Base-by-base conservation (phyloP, 2,797 vertebrate species). In the Calcarius lapponicus region DNA sequence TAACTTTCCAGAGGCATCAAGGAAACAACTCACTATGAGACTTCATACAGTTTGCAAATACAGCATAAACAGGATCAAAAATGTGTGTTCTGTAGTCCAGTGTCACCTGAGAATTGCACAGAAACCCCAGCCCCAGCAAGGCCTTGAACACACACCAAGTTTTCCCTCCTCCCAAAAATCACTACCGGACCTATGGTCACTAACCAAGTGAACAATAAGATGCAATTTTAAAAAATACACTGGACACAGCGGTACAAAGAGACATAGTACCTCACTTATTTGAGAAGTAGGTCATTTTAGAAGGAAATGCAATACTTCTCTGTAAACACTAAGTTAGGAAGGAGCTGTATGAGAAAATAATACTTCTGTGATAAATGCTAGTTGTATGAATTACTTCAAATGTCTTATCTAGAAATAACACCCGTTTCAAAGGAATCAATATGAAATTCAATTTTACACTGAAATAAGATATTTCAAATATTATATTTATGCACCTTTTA, bases 1-100 rank as follows among this genome's bases (percentile, higher is more conserved):
- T 80, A 97, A 95, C 86, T 97, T 96, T 76, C 82, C 88, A 69
- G 78, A 93, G 53, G 90, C 96, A 96, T 95, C 92, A 95, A 58
- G 87, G 87, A 94, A 97, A 95, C 92, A 96, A 97, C 89, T 73
- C 22, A 25, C 92, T 95, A 21, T 43, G 86, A 95, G 93, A 86
- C 82, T 96, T 96, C 92, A 89, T 50, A 83, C 22, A 70, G 54
- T 54, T 88, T 51, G 70, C 42, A 89, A 93, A 72, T 9, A 48
- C 2, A 91, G 69, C 57, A 87, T 7, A 85, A 86, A 45, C 47
- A 58, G 4, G n/a, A 86, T 38, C 47, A 88, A 28, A 60, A 40
- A 70, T 4, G 16, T 38, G 25, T 16, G 74, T 80, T 94, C 85
- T 83, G 72, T 66, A 70, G 57, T 4, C 53, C 54, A 51, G 17